A percentile compares a stretch with the other conserved stretches of the same genome.
These are phyloP conservation scores for Epizoanthus rinbou DNA, from an alignment of 92 coral and sea anemone species.

Conservation along the genomic window DNA sequence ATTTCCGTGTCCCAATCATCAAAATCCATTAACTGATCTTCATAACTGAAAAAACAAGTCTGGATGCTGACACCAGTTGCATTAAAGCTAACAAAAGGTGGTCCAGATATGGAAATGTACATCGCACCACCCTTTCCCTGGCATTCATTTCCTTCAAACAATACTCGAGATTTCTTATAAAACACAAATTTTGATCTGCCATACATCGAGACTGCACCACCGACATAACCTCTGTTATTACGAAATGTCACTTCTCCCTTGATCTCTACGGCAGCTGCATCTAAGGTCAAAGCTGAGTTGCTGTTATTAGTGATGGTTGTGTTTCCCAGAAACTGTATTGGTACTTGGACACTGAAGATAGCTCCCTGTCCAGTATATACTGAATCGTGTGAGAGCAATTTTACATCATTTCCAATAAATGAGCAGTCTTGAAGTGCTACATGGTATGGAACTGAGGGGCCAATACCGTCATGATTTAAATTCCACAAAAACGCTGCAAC, in stretches of 20 bases:
- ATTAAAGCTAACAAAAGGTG: slow-evolving; percentile 57
- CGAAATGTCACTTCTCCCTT: slow-evolving; percentile 54
- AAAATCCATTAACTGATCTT: slow-evolving; percentile 38
- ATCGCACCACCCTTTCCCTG: slow-evolving; percentile 62
- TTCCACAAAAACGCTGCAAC: slow-evolving; percentile 62
- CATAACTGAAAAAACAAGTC: slow-evolving; percentile 63
- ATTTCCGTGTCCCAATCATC: slow-evolving; percentile 63
- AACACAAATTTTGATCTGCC: slow-evolving; percentile 62
- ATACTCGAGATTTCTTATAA: slow-evolving; percentile 49
- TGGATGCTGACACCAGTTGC: slow-evolving; percentile 42
- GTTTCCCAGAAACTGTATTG: slow-evolving; percentile 49
- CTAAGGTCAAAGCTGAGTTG: slow-evolving; percentile 64
- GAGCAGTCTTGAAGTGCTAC: slow-evolving; percentile 46
- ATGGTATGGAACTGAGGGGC: slow-evolving; percentile 53
- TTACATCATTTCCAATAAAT: slow-evolving; percentile 45
- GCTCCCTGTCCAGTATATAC: slow-evolving; percentile 65
- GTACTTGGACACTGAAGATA: slow-evolving; percentile 58
- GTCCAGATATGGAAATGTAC: slow-evolving; percentile 58
- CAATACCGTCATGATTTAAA: slow-evolving; percentile 48
- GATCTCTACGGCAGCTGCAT: slow-evolving; percentile 59
- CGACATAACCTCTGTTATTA: slow-evolving; percentile 57
- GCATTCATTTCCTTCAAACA: slow-evolving; percentile 55
- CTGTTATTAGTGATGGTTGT: slow-evolving; percentile 47
- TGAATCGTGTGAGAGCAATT: slow-evolving; percentile 15
- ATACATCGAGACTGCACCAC: slow-evolving; percentile 75